These are phyloP conservation scores for Erpornis zantholeuca DNA, from an alignment of 2,113 vertebrate species.

Conservation along the genomic window DNA sequence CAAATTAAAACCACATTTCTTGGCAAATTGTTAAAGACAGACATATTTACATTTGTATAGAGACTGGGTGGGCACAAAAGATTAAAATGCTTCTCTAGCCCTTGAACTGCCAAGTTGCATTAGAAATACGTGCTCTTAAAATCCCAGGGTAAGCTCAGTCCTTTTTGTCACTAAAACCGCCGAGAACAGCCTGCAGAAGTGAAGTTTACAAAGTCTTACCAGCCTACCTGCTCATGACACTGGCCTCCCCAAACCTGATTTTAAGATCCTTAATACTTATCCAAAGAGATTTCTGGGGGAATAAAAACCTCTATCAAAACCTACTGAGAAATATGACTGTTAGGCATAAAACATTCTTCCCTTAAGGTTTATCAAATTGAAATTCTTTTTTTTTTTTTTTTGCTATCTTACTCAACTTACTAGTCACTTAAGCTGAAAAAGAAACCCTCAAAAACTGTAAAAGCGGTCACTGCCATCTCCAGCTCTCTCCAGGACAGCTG, in stretches of 20 bases:
- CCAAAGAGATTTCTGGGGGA: neutral
- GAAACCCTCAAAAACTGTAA: neutral
- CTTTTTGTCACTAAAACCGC: conserved; percentile 30
- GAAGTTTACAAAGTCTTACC: neutral
- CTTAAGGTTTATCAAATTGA: neutral
- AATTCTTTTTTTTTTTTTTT: neutral
- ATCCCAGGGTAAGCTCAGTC: conserved; percentile 46
- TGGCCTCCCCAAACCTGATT: neutral
- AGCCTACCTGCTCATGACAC: neutral
- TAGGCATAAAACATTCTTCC: neutral
- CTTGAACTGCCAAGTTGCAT: conserved; percentile 75
- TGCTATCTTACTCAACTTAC: neutral
- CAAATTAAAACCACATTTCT: conserved; percentile 81
- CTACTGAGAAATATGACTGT: neutral
- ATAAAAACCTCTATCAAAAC: neutral
- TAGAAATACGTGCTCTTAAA: conserved; percentile 60
- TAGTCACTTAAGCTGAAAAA: neutral
- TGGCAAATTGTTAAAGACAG: conserved; percentile 72
- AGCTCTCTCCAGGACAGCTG: neutral
- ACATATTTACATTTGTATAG: conserved; percentile 78
- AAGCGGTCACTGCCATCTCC: neutral
- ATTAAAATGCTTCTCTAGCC: conserved; percentile 68
- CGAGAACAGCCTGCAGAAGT: neutral
- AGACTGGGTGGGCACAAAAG: conserved; percentile 76
- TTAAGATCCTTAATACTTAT: neutral